phyloP scores from a whole-genome alignment of 2,888 invertebrate species.

The Rhagophthalmus giganteus region DNA sequence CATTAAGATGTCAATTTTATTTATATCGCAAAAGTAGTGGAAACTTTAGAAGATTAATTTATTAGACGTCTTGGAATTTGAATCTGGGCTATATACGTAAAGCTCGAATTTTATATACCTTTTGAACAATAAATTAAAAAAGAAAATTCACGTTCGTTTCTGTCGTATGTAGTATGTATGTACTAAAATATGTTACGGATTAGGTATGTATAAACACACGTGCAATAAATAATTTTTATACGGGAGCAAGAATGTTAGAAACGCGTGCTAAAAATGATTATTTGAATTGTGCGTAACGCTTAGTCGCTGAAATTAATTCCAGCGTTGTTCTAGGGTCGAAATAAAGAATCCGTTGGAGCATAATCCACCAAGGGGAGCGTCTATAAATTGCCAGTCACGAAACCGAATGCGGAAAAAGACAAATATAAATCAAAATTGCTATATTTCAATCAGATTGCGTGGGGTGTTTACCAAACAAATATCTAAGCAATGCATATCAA shows the following conservation, averaged over 20 bases:
- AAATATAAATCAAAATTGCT: slow-evolving; percentile 37
- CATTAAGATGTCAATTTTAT: slow-evolving; percentile 2
- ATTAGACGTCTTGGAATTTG: too few relatives aligned
- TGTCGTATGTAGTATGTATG: too few relatives aligned
- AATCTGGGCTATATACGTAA: too few relatives aligned
- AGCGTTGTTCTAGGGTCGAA: slow-evolving; percentile 35
- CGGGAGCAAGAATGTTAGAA: slow-evolving; percentile 15
- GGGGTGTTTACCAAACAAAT: slow-evolving; percentile 40
- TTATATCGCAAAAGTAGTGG: slow-evolving; percentile 2
- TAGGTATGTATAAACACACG: too few relatives aligned
- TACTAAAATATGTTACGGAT: too few relatives aligned
- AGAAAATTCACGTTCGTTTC: too few relatives aligned
- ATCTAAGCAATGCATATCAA: slow-evolving; percentile 40
- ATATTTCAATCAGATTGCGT: slow-evolving; percentile 34
- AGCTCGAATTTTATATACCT: too few relatives aligned
- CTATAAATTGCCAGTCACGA: slow-evolving; percentile 39
- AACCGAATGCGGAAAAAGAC: slow-evolving; percentile 37
- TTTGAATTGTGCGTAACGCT: slow-evolving; percentile 35
- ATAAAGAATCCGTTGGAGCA: slow-evolving; percentile 38
- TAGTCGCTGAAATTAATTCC: slow-evolving; percentile 41
- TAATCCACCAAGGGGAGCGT: slow-evolving; percentile 35
- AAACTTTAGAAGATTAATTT: too few relatives aligned
- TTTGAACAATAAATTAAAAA: too few relatives aligned
- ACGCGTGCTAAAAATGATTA: slow-evolving; percentile 34
- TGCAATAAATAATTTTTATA: too few relatives aligned